Evolutionary conservation across 2,888 invertebrate species (phyloP), one percentile per base, ranked within the genome.

Genomic region (Craniophora ligustri): DNA sequence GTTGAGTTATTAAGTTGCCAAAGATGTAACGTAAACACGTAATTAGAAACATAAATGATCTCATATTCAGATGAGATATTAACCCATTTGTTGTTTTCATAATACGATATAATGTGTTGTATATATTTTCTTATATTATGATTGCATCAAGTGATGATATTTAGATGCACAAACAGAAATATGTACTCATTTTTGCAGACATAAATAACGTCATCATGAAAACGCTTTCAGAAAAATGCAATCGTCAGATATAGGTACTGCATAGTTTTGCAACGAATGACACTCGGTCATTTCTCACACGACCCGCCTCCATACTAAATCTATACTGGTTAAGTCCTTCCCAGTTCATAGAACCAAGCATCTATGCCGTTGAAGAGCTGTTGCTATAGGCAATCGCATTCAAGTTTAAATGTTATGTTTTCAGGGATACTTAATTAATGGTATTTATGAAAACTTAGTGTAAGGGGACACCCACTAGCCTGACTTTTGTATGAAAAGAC

Each of bases 391-490:
- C 49, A 54, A 56, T 71, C 39, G 35, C 26, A 46, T 39, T 68
- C 47, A 58, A 40, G 18, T 50, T 41, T 36, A 35, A 34, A 51
- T 57, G 49, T 62, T 65, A 51, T 47, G 57, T 62, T 53, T 62
- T 47, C 51, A 62, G 45, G 56, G 69, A 72, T 59, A 72, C 72
- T 66, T 75, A 76, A 73, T 72, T 72, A 75, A 65, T 64, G 66
- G 58, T 75, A 77, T 78, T 81, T 78, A 79, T 76, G 81, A 79
- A 77, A 64, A 54, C 53, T 41, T 32, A 18, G 51, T 69, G 85
- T 79, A 88, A 89, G 72, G 67, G 74, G 85, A 87, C 82, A 86
- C 82, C 78, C 80, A 82, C 86, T 87, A 81, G 71, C 69, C 75
- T 76, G 67, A 62, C 65, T 76, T 85, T 82, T 78, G 80, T 84